These are phyloP conservation scores for Aphelenchoides fujianensis DNA, from an alignment of 1,140 invertebrate genomes.

Conservation along the genomic window DNA sequence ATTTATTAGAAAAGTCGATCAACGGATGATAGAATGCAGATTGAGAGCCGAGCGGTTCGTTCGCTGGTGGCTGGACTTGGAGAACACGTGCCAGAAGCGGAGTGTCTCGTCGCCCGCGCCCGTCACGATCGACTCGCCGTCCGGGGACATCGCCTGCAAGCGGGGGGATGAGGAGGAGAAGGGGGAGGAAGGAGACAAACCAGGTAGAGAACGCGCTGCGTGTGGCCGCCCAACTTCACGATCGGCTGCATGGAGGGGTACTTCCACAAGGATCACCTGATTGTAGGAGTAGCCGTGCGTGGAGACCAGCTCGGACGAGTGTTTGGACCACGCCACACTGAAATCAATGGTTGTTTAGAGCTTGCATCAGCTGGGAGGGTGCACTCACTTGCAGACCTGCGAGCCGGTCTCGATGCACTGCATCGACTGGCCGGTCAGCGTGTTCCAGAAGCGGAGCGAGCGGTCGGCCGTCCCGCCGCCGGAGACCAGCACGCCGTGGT, in stretches of 20 bases:
- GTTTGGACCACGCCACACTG: conserved; percentile 90
- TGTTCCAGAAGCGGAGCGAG: conserved; percentile 99
- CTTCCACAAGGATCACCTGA: conserved; percentile 94
- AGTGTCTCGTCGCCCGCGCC: conserved; percentile 98
- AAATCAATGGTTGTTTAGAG: conserved; percentile 72
- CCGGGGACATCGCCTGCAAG: conserved; percentile 83
- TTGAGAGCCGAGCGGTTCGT: conserved; percentile 39
- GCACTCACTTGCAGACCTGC: conserved; percentile 63
- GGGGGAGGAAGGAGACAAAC: conserved; percentile 58
- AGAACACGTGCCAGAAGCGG: conserved; percentile 65
- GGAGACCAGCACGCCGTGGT: conserved; percentile 91
- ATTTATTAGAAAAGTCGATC: not conserved
- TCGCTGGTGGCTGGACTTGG: conserved; percentile 38
- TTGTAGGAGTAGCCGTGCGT: conserved; percentile 99
- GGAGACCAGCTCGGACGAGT: conserved; percentile 69
- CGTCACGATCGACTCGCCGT: conserved; percentile 98
- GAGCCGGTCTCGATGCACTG: conserved; percentile 98
- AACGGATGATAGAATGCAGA: conserved; percentile 26
- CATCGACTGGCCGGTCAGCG: conserved; percentile 95
- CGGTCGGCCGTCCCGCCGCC: conserved; percentile 94
- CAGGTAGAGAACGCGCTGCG: conserved; percentile 90
- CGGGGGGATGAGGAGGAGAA: conserved; percentile 6
- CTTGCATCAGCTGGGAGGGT: conserved; percentile 16
- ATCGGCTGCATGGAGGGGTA: conserved; percentile 88
- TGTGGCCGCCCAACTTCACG: conserved; percentile 95